phyloP scores from a whole-genome alignment of 2,888 invertebrate genomes.

The Empis livida region DNA sequence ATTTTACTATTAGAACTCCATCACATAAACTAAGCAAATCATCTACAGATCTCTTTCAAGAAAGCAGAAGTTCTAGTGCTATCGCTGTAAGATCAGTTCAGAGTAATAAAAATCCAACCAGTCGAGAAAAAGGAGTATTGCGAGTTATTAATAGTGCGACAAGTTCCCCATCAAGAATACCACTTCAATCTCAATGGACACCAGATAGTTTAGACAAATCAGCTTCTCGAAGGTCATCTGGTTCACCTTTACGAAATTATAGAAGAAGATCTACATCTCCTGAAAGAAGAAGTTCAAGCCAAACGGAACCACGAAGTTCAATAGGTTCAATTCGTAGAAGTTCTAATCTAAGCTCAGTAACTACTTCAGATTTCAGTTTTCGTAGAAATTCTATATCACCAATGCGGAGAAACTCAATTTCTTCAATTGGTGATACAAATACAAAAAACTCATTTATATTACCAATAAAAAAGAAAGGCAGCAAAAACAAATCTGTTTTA shows the following conservation, averaged over 20 bases:
- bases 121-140: constrained; percentile 29
- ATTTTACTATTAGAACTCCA: background rate
- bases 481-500: constrained; percentile 9
- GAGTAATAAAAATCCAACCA: constrained; percentile 30
- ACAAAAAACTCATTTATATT: constrained; percentile 12
- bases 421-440: background rate
- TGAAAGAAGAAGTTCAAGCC: constrained; percentile 32
- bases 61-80: background rate
- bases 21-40: constrained; percentile 23
- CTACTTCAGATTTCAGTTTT: constrained; percentile 33
- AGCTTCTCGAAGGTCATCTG: constrained; percentile 9
- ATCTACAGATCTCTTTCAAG: constrained; percentile 18
- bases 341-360: constrained; percentile 31
- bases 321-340: constrained; percentile 28
- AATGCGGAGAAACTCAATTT: background rate
- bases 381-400: constrained; percentile 22
- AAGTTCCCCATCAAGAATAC: constrained; percentile 20
- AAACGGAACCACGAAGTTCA: constrained; percentile 21
- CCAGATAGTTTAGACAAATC: constrained; percentile 23
- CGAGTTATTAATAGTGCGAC: constrained; percentile 25
- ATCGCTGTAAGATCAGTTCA: constrained; percentile 22
- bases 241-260: constrained; percentile 5
- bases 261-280: constrained; percentile 28
- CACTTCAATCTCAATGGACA: constrained; percentile 24
- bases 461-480: constrained; percentile 8